A percentile compares a stretch with the other conserved stretches of the same genome.
phyloP scores from a whole-genome alignment of 2,888 invertebrate genomes.

The Cryptocephalus moraei region DNA sequence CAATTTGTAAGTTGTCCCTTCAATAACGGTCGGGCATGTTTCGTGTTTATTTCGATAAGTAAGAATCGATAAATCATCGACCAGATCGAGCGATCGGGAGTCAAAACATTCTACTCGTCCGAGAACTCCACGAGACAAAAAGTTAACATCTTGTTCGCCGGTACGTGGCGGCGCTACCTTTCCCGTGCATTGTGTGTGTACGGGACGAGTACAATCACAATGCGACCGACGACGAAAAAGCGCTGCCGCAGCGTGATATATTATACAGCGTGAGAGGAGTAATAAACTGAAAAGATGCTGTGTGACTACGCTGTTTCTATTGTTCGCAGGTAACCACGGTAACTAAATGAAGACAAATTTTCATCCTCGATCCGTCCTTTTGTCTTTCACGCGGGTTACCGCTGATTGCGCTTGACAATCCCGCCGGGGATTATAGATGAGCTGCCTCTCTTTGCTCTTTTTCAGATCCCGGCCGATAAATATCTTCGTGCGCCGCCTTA shows the following conservation, averaged over 20 bases:
- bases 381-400: conserved; percentile 19
- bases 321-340: conserved; percentile 34
- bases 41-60: too few species aligned
- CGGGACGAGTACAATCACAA: too few species aligned
- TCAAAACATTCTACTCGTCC: conserved; percentile 22
- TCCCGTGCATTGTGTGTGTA: neutral
- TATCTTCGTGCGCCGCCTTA: too few species aligned
- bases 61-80: conserved; percentile 14
- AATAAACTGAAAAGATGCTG: too few species aligned
- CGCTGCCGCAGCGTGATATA: conserved; percentile 23
- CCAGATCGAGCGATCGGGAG: conserved; percentile 9
- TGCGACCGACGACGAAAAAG: neutral
- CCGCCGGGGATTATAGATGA: conserved; percentile 1
- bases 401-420: conserved; percentile 32
- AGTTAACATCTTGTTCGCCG: conserved; percentile 24
- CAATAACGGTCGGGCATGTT: too few species aligned
- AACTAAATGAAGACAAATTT: conserved; percentile 40
- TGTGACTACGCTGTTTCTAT: conserved; percentile 31
- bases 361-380: conserved; percentile 15
- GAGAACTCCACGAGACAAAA: conserved; percentile 15
- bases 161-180: conserved; percentile 12
- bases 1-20: neutral
- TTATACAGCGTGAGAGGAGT: conserved; percentile 12
- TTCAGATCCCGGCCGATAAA: too few species aligned
- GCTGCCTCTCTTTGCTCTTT: too few species aligned